Percentiles rank a stretch among this genome's conserved stretches.
Conservation (phyloP, 2,113 vertebrate genomes). For the Podilymbus podiceps region DNA sequence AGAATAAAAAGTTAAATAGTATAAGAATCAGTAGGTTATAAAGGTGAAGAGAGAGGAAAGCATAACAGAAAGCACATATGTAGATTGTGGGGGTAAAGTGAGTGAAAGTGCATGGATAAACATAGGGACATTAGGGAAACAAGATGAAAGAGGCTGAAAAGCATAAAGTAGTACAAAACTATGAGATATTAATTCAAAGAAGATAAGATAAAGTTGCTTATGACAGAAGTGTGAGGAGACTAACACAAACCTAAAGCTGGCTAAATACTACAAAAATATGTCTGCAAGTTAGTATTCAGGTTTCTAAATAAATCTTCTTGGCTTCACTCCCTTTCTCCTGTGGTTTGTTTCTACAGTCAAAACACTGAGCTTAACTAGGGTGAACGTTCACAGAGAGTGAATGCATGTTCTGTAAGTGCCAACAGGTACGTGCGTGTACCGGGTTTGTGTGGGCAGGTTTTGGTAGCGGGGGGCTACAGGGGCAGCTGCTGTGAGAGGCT, state of each 20-base stretch:
- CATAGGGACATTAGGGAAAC: background rate
- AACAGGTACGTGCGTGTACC: background rate
- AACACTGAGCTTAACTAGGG: background rate
- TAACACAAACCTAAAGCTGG: background rate
- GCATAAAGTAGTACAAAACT: background rate
- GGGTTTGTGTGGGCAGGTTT: too few species aligned
- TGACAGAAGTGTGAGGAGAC: background rate
- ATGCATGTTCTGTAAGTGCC: background rate
- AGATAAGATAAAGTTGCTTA: background rate
- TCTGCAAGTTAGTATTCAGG: background rate
- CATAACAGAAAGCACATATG: background rate
- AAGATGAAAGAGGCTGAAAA: background rate
- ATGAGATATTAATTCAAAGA: background rate
- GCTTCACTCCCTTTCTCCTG: background rate
- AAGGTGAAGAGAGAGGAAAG: background rate
- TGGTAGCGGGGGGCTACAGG: too few species aligned
- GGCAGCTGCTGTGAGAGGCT: too few species aligned
- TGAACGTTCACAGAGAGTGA: background rate
- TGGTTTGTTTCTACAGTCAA: background rate
- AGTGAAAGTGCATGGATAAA: background rate
- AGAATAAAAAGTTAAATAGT: background rate
- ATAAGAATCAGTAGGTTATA: background rate
- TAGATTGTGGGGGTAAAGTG: background rate
- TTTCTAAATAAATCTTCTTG: background rate
- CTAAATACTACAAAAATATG: background rate